These are phyloP conservation scores for Pemphigus obesinymphae DNA, from an alignment of 1,140 invertebrate genomes.

Conservation along the genomic window DNA sequence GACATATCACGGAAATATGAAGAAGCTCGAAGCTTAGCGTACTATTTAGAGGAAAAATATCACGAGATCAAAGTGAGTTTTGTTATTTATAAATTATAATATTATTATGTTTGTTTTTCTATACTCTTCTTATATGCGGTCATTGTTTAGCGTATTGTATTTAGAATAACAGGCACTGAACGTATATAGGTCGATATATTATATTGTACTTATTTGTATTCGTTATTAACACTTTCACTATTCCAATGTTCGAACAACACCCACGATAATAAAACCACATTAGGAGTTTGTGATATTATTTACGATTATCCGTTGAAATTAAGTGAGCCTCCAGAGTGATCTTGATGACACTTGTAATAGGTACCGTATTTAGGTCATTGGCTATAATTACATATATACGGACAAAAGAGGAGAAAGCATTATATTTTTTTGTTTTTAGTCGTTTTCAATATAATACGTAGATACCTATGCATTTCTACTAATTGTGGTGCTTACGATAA, in stretches of 20 bases:
- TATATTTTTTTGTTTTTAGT: not conserved
- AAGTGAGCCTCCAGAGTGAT: not conserved
- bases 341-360: not conserved
- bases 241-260: not conserved
- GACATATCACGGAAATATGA: conserved; percentile 60
- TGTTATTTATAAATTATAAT: no score
- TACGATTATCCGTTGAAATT: not conserved
- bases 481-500: not conserved
- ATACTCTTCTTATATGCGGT: not conserved
- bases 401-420: not conserved
- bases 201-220: not conserved
- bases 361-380: not conserved
- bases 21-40: conserved; percentile 59
- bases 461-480: not conserved
- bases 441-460: not conserved
- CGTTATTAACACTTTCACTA: conserved; percentile 9
- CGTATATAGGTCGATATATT: conserved; percentile 9
- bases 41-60: conserved; percentile 63
- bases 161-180: not conserved
- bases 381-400: not conserved
- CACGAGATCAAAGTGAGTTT: conserved; percentile 61
- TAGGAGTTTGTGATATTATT: no score
- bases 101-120: not conserved
- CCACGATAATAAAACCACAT: conserved; percentile 14
- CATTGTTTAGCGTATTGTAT: not conserved